Evolutionary conservation across 2,113 vertebrate species (phyloP).

Genomic region (Anarhynchus alexandrinus): DNA sequence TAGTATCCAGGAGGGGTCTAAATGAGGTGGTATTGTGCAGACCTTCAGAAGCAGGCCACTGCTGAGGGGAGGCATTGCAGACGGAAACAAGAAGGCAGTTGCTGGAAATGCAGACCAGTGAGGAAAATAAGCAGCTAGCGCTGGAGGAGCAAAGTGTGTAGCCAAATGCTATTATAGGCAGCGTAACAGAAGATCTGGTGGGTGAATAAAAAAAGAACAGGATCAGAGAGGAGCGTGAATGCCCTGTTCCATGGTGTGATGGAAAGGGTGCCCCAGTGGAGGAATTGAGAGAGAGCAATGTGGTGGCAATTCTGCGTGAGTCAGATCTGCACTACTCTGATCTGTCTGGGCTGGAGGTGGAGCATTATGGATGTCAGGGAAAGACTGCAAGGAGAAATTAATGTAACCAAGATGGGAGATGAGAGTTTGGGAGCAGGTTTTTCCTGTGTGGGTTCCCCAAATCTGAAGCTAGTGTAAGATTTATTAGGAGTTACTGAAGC

Average conservation of each 20-base stretch:
- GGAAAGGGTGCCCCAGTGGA: background rate
- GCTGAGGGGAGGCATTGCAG: background rate
- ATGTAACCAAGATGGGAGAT: background rate
- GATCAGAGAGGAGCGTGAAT: background rate
- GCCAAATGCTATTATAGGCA: background rate
- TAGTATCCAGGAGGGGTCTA: background rate
- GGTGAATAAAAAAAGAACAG: background rate
- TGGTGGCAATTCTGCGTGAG: background rate
- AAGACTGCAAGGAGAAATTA: constrained; percentile 13
- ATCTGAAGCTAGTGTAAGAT: background rate
- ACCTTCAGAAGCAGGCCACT: background rate
- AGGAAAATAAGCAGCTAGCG: background rate
- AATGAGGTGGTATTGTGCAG: background rate
- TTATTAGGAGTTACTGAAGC: constrained; percentile 8
- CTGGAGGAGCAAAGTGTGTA: background rate
- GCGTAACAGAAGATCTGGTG: background rate
- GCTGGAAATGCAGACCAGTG: background rate
- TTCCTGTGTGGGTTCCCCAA: constrained; percentile 1
- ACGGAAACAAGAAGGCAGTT: background rate
- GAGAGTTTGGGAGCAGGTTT: constrained; percentile 21
- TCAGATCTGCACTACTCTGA: background rate
- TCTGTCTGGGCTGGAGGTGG: background rate
- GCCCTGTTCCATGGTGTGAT: background rate
- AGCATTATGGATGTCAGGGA: background rate
- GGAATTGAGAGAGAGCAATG: background rate